A percentile compares a stretch with the other conserved stretches of the same genome.
Conservation (phyloP, 2,113 vertebrate species). For the Columbina picui region DNA sequence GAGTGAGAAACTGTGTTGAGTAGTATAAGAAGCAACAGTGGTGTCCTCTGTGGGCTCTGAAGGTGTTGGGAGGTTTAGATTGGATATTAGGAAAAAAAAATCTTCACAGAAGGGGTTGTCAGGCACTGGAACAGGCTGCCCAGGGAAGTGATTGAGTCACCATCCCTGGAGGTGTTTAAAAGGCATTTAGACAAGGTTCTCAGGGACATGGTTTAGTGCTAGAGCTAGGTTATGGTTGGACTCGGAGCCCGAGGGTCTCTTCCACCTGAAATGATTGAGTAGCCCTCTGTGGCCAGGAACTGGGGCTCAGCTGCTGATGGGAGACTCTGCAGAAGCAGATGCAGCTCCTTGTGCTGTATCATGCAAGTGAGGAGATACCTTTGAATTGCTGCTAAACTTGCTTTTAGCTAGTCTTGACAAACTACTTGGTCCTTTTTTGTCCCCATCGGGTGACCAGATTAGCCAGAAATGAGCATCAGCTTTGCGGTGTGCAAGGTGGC, state of each 20-base stretch:
- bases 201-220: too few relatives aligned
- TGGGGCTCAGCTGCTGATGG: neutral
- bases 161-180: too few relatives aligned
- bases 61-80: neutral
- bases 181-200: too few relatives aligned
- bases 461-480: neutral
- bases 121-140: too few relatives aligned
- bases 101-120: too few relatives aligned
- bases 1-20: neutral
- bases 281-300: neutral
- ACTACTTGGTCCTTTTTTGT: neutral
- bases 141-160: too few relatives aligned
- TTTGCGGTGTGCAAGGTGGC: neutral
- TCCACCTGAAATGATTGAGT: too few relatives aligned
- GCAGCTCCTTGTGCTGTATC: neutral
- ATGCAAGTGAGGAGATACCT: neutral
- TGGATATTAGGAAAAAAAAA: too few relatives aligned
- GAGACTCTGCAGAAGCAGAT: neutral
- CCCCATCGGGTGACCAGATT: neutral
- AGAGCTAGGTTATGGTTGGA: too few relatives aligned
- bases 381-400: neutral
- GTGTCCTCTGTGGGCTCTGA: neutral
- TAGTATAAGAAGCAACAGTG: fast-evolving
- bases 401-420: neutral
- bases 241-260: too few relatives aligned